Evolutionary conservation across 2,797 vertebrate genomes (phyloP).

Genomic region (Manis javanica): DNA sequence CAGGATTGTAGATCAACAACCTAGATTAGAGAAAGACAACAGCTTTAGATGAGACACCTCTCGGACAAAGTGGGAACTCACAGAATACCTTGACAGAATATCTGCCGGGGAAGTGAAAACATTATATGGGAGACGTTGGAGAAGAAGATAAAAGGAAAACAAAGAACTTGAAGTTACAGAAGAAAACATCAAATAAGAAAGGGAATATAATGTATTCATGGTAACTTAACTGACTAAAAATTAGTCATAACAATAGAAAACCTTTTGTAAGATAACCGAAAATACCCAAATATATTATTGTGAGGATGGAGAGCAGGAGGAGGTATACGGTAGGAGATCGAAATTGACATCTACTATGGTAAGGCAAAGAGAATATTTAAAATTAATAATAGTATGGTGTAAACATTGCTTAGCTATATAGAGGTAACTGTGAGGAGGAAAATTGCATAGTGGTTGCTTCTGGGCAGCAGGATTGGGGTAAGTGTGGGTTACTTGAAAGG

Average conservation of each 20-base stretch:
- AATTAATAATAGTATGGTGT: background rate
- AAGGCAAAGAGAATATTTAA: background rate
- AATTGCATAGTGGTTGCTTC: background rate
- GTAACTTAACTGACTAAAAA: background rate
- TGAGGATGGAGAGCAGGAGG: background rate
- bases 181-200: conserved; percentile 14
- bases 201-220: background rate
- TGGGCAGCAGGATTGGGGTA: background rate
- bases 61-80: background rate
- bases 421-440: background rate
- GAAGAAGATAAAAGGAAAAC: background rate
- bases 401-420: background rate
- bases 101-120: background rate
- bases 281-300: background rate
- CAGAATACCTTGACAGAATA: no score
- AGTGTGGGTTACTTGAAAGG: background rate
- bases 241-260: background rate
- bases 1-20: background rate
- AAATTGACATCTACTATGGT: background rate
- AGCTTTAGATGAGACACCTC: background rate
- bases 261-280: background rate
- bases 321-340: background rate
- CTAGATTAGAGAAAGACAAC: background rate
- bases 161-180: background rate
- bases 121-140: background rate